Base-by-base conservation (phyloP, 2,888 invertebrate genomes). In the Matsumyia berberina region DNA sequence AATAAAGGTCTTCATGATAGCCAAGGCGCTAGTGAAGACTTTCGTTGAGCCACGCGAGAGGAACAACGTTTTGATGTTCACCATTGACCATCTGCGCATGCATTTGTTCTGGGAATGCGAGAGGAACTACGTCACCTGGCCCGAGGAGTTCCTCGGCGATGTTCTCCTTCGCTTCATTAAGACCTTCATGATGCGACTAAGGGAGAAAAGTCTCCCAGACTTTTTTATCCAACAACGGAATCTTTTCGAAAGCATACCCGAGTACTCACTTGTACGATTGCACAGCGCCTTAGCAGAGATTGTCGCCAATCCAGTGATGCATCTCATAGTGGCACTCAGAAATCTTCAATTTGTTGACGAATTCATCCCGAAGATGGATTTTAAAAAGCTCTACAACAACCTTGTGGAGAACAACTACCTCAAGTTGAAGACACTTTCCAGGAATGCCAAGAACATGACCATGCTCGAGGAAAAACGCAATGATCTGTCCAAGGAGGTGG, bases 91-190 rank as follows among this genome's bases (percentile, higher is more conserved):
- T 88, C 93, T 97, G 37, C 94, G 95, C 69, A 94, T 94, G 86
- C 94, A 95, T 88, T 90, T 97, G 33, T 96, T 96, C 90, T 95
- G 95, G 95, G 94, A 96, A 91, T 95, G 96, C 87, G 96, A 97
- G 91, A 93, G 94, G 78, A 94, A 95, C 87, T 94, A 93, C 87
- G 93, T 93, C 0, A 94, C 93, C 78, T 96, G 96, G 96, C 94
- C 95, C 0, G 95, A 96, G 89, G 95, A 95, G 89, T 93, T 94
- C 62, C 92, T 96, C 1, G 97, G 96, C 2, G 94, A 94, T 88
- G 94, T 94, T 24, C 89, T 96, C 11, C 90, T 94, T 55, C 90
- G 93, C 8, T 93, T 96, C 86, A 92, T 97, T 6, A 92, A 93
- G 58, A 93, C 93, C 11, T 93, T 97, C 78, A 95, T 95, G 88